Evolutionary conservation across 2,888 invertebrate species (phyloP).

Genomic region (Lordiphosa fenestrarum): DNA sequence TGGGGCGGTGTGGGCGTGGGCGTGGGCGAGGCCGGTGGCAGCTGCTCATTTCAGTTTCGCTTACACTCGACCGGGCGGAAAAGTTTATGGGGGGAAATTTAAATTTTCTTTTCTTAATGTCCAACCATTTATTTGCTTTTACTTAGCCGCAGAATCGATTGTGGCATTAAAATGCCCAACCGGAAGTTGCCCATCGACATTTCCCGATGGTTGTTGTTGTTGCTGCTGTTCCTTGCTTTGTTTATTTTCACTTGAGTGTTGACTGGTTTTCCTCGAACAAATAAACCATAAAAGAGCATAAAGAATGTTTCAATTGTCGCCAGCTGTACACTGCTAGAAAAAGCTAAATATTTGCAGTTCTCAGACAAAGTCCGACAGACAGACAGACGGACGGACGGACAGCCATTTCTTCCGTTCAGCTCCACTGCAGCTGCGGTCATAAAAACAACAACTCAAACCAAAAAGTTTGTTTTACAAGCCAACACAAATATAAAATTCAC

Average conservation of each 20-base stretch:
- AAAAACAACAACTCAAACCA: constrained; percentile 52
- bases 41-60: constrained; percentile 12
- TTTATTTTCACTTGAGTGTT: constrained; percentile 66
- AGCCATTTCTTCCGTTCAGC: constrained; percentile 27
- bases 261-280: constrained; percentile 40
- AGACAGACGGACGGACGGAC: constrained; percentile 14
- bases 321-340: constrained; percentile 54
- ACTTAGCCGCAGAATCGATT: constrained; percentile 10
- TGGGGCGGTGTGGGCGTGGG: not conserved
- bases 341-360: constrained; percentile 50
- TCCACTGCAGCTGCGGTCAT: constrained; percentile 56
- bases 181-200: constrained; percentile 34
- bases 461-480: constrained; percentile 23
- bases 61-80: constrained; percentile 34
- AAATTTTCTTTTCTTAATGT: constrained; percentile 45
- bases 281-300: constrained; percentile 71
- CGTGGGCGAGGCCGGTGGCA: constrained; percentile 2
- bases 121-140: constrained; percentile 35
- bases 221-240: constrained; percentile 37
- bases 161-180: constrained; percentile 7
- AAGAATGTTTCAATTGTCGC: constrained; percentile 69
- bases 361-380: not conserved
- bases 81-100: constrained; percentile 42
- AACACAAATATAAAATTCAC: constrained; percentile 59
- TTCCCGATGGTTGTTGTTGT: constrained; percentile 7